Percentiles rank a stretch among this genome's conserved stretches.
Evolutionary conservation across 2,888 invertebrate species (phyloP).

Genomic region (Trichogramma dendrolimi): DNA sequence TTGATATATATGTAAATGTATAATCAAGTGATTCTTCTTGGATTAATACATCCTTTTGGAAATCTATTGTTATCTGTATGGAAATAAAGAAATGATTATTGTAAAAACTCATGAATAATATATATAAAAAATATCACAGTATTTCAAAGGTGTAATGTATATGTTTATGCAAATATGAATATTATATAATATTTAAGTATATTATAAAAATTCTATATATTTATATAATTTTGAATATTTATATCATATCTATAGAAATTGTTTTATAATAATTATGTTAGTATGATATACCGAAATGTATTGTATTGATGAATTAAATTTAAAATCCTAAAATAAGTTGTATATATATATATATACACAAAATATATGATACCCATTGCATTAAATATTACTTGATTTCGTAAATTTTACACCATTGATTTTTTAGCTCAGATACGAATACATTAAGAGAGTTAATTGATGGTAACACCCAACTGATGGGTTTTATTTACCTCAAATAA

Average conservation of each 20-base stretch:
- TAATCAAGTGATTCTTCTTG: constrained; percentile 32
- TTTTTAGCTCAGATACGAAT: constrained; percentile 26
- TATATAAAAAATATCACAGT: constrained; percentile 20
- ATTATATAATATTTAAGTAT: constrained; percentile 23
- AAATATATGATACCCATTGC: too few relatives aligned
- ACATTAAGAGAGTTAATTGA: constrained; percentile 12
- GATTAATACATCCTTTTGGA: constrained; percentile 49
- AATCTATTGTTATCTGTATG: constrained; percentile 53
- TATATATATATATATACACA: too few relatives aligned
- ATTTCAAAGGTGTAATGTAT: constrained; percentile 47
- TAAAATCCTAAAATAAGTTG: background rate
- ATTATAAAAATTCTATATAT: constrained; percentile 14
- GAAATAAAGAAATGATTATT: constrained; percentile 50
- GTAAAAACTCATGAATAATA: constrained; percentile 38
- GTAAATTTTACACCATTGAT: constrained; percentile 46
- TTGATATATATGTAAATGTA: constrained; percentile 17
- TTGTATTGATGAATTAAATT: constrained; percentile 30
- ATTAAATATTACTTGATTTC: too few relatives aligned
- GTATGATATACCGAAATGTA: constrained; percentile 4
- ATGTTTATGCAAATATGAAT: constrained; percentile 31
- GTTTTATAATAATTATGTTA: constrained; percentile 6
- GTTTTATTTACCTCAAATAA: constrained; percentile 18
- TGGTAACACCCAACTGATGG: constrained; percentile 15
- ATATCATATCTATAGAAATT: constrained; percentile 20
- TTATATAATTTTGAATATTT: background rate